phyloP scores from a whole-genome alignment of 2,797 vertebrate genomes.

The Meda fulgida region DNA sequence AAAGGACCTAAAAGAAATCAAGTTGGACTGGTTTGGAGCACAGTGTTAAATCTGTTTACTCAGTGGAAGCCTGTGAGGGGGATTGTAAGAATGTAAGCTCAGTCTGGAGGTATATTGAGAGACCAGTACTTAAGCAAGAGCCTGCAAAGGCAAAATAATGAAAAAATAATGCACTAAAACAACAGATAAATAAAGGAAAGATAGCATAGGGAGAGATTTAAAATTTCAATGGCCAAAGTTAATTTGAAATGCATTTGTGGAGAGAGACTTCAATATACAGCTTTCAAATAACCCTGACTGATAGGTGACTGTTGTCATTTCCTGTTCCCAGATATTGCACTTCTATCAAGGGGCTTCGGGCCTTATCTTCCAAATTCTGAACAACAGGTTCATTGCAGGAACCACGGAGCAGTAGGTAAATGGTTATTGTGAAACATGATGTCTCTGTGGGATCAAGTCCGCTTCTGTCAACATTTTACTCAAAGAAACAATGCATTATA shows the following conservation, averaged over 20 bases:
- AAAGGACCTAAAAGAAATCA: background rate
- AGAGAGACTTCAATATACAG: constrained; percentile 8
- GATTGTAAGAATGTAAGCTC: constrained; percentile 17
- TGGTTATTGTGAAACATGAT: constrained; percentile 24
- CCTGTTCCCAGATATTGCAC: constrained; percentile 43
- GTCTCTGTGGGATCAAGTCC: constrained; percentile 1
- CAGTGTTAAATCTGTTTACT: constrained; percentile 2
- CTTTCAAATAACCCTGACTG: constrained; percentile 22
- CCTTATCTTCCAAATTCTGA: constrained; percentile 31
- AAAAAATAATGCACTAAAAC: background rate
- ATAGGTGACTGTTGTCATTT: constrained; percentile 39
- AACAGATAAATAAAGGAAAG: constrained; percentile 5
- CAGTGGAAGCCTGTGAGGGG: background rate
- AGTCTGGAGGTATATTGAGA: background rate
- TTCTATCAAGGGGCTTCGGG: constrained; percentile 23
- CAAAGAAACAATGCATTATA: constrained; percentile 7
- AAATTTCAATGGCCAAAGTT: background rate
- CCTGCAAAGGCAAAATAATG: background rate
- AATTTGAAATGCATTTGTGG: constrained; percentile 11
- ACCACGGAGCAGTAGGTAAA: background rate
- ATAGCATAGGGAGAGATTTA: background rate
- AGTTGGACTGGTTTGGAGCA: background rate
- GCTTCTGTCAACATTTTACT: constrained; percentile 17
- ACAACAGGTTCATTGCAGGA: constrained; percentile 13
- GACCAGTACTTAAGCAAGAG: background rate